phyloP scores from a whole-genome alignment of 2,113 vertebrate species.

The Motacilla tschutschensis region DNA sequence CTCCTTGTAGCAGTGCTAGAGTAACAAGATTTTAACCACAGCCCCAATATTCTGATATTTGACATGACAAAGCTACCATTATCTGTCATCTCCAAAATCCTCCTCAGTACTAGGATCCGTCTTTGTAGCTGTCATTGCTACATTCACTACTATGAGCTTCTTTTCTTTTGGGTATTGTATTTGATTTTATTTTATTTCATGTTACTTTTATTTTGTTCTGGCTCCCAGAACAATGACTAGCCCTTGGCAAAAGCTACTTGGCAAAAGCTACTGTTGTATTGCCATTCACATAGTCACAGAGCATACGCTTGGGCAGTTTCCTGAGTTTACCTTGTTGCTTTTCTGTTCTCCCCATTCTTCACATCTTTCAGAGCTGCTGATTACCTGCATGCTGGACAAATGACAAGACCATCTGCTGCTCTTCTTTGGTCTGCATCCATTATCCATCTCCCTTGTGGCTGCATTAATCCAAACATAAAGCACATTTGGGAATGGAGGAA shows the following conservation, averaged over 20 bases:
- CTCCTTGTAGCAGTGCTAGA: background rate
- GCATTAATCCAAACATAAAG: background rate
- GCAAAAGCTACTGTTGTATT: fast-evolving
- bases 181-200: background rate
- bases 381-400: background rate
- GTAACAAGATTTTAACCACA: background rate
- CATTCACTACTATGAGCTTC: background rate
- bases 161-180: background rate
- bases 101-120: background rate
- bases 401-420: background rate
- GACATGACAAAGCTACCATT: background rate
- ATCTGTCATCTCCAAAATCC: background rate
- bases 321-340: background rate
- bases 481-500: background rate
- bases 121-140: background rate
- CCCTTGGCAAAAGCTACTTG: background rate
- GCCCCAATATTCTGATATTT: background rate
- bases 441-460: background rate
- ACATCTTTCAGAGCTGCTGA: background rate
- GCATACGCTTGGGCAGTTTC: background rate
- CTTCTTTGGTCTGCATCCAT: background rate
- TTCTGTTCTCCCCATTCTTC: background rate
- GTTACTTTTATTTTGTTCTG: background rate
- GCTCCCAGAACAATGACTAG: background rate
- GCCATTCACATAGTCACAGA: background rate